Conservation (phyloP, 2,113 vertebrate genomes). For the Mobula hypostoma region DNA sequence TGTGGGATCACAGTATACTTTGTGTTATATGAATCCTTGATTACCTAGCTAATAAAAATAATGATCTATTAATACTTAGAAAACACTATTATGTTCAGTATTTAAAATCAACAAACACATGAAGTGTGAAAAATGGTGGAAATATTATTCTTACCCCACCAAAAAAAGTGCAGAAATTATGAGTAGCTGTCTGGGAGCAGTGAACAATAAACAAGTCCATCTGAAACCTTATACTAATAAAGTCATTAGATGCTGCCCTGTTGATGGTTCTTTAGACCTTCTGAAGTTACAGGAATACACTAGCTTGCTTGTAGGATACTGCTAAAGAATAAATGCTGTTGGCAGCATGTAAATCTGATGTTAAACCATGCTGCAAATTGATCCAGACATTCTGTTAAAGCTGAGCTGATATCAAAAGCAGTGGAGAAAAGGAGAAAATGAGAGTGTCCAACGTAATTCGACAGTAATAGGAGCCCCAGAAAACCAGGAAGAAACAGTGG, state of each 20-base stretch:
- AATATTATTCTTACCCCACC: constrained; percentile 57
- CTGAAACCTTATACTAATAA: constrained; percentile 87
- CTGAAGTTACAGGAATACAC: constrained; percentile 80
- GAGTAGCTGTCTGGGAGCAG: constrained; percentile 82
- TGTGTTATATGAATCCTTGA: too few species aligned
- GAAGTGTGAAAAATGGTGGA: background rate
- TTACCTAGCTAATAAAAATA: background rate
- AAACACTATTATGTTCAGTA: background rate
- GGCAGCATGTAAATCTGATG: constrained; percentile 73
- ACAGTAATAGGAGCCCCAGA: constrained; percentile 66
- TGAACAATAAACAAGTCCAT: constrained; percentile 79
- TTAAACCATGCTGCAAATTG: constrained; percentile 82
- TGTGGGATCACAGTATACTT: background rate
- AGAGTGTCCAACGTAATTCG: constrained; percentile 68
- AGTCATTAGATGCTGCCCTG: constrained; percentile 77
- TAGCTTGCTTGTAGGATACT: constrained; percentile 66
- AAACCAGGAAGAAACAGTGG: constrained; percentile 60
- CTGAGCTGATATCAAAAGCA: constrained; percentile 73
- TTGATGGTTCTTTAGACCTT: constrained; percentile 70
- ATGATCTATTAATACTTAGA: background rate
- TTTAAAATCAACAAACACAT: background rate
- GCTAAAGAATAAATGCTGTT: constrained; percentile 53
- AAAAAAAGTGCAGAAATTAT: constrained; percentile 82
- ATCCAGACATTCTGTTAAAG: constrained; percentile 78
- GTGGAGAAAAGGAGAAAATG: constrained; percentile 76